These are phyloP conservation scores for Ibidorhyncha struthersii DNA, from an alignment of 2,113 vertebrate genomes.

Conservation along the genomic window DNA sequence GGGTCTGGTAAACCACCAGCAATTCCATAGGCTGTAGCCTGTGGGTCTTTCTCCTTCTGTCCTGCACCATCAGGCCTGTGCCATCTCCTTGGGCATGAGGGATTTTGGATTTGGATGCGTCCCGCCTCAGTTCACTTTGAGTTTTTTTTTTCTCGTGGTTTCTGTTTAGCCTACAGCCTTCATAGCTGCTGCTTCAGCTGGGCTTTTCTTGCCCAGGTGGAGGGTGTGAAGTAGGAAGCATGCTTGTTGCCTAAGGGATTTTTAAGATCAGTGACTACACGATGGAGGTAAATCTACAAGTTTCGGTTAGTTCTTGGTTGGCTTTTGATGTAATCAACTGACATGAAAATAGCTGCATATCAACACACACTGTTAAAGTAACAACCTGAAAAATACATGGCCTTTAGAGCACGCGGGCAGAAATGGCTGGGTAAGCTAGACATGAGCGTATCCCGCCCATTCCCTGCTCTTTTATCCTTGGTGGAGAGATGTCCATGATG, in stretches of 20 bases:
- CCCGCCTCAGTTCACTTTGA: background rate
- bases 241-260: background rate
- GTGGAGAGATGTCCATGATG: background rate
- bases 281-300: background rate
- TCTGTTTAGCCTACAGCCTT: background rate
- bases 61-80: accelerated
- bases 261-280: background rate
- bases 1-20: background rate
- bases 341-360: background rate
- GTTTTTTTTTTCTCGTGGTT: background rate
- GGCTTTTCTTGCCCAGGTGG: background rate
- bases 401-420: background rate
- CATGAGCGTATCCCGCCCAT: background rate
- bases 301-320: background rate
- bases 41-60: background rate
- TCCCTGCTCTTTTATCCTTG: background rate
- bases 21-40: background rate
- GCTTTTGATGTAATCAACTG: background rate
- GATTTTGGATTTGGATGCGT: background rate
- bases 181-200: background rate
- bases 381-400: background rate
- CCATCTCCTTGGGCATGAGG: background rate
- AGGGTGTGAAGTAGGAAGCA: background rate
- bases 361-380: background rate
- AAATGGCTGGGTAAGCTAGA: background rate